phyloP scores from a whole-genome alignment of 2,888 invertebrate genomes.

The Xylota segnis region DNA sequence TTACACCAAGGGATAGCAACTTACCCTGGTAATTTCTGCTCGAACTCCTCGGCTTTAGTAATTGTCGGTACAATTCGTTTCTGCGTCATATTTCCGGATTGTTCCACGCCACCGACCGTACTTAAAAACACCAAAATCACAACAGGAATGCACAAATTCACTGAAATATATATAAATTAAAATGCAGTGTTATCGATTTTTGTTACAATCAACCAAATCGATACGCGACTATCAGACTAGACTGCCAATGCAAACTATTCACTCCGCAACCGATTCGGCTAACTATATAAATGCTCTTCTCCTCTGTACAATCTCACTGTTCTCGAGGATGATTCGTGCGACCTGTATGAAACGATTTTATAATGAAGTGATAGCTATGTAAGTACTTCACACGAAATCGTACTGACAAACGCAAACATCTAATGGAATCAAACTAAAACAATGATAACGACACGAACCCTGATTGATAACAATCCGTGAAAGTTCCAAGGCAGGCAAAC shows the following conservation, averaged over 20 bases:
- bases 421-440: conserved; percentile 47
- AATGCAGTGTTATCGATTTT: conserved; percentile 42
- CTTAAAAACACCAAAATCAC: conserved; percentile 38
- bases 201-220: conserved; percentile 49
- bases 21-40: conserved; percentile 82
- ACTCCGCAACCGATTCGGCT: conserved; percentile 26
- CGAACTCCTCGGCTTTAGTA: conserved; percentile 80
- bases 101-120: conserved; percentile 22
- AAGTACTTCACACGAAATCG: conserved; percentile 40
- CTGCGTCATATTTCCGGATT: conserved; percentile 80
- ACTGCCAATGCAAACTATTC: conserved; percentile 60
- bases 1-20: conserved; percentile 61
- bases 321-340: conserved; percentile 32
- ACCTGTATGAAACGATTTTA: conserved; percentile 59
- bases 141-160: conserved; percentile 34
- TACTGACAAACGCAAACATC: conserved; percentile 32
- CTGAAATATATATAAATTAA: conserved; percentile 45
- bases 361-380: conserved; percentile 65
- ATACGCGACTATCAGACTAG: conserved; percentile 39
- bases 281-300: conserved; percentile 59
- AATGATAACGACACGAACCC: conserved; percentile 61
- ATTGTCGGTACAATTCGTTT: conserved; percentile 81
- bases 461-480: conserved; percentile 62
- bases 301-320: conserved; percentile 24
- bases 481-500: conserved; percentile 42